Percentiles rank a stretch among this genome's conserved stretches.
Conservation (phyloP, 2,113 vertebrate species). For the Lophochroa leadbeateri region DNA sequence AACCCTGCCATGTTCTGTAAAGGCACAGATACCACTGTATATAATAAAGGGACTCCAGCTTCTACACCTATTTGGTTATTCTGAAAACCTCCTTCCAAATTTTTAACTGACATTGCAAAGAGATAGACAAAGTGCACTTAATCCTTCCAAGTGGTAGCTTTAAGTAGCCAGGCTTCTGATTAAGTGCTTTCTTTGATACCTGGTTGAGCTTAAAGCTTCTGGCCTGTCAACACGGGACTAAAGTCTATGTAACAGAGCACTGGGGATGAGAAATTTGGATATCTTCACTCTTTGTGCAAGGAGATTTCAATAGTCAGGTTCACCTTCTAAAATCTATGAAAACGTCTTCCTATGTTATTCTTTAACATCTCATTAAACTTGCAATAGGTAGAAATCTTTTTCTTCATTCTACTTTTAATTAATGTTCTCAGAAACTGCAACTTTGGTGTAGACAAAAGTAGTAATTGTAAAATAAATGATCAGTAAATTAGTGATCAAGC, state of each 20-base stretch:
- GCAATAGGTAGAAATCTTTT: not conserved
- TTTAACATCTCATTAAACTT: not conserved
- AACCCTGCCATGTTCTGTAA: not conserved
- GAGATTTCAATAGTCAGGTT: not conserved
- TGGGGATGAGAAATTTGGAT: fast-evolving
- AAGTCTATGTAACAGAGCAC: not conserved
- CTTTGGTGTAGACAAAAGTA: not conserved
- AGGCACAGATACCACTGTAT: not conserved
- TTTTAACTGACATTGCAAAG: not conserved
- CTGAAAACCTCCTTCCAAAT: not conserved
- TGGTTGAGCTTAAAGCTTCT: not conserved
- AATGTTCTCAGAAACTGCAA: not conserved
- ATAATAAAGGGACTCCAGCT: not conserved
- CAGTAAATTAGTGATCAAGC: not conserved
- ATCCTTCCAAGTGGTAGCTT: not conserved
- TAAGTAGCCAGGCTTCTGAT: not conserved
- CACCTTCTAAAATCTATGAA: not conserved
- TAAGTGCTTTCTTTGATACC: not conserved
- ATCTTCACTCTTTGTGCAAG: not conserved
- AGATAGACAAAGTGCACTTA: not conserved
- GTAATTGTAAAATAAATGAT: not conserved
- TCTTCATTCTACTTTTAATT: not conserved
- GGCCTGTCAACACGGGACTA: not conserved
- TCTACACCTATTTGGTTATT: not conserved
- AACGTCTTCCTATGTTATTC: not conserved